phyloP scores from a whole-genome alignment of 2,888 invertebrate genomes.

The Acanthopleura granulata region DNA sequence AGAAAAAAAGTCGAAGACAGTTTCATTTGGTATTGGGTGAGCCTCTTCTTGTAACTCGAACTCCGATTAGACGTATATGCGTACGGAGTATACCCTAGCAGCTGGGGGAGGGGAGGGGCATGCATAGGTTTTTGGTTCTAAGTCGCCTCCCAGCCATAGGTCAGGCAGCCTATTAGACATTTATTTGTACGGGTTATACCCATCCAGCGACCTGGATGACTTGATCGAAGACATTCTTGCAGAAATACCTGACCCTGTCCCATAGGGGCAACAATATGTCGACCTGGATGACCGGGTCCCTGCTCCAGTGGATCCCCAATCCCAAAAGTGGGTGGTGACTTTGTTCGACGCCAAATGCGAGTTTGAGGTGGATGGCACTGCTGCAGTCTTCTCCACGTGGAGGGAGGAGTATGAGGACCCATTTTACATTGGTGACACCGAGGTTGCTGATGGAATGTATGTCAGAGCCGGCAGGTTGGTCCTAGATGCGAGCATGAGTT shows the following conservation, averaged over 20 bases:
- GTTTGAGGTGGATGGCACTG: conserved; percentile 21
- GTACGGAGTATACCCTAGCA: too few species aligned
- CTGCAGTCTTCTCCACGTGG: conserved; percentile 17
- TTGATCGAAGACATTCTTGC: background rate
- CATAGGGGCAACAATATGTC: background rate
- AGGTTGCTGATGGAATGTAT: conserved; percentile 18
- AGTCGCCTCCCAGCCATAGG: too few species aligned
- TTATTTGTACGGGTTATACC: too few species aligned
- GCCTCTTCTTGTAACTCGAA: background rate
- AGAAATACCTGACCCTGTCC: background rate
- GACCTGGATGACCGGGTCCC: background rate
- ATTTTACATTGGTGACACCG: conserved; percentile 19
- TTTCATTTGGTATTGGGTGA: background rate
- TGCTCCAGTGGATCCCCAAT: background rate
- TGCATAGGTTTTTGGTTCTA: too few species aligned
- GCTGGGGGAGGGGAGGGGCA: background rate
- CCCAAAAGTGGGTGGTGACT: too few species aligned
- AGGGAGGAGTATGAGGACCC: conserved; percentile 23
- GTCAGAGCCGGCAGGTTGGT: conserved; percentile 21
- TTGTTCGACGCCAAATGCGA: conserved; percentile 19
- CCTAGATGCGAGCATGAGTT: conserved; percentile 6
- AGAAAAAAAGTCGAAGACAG: too few species aligned
- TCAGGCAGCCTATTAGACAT: too few species aligned
- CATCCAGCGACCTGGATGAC: too few species aligned
- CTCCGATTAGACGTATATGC: background rate